phyloP scores from a whole-genome alignment of 2,797 vertebrate species.

The Pempheris klunzingeri region DNA sequence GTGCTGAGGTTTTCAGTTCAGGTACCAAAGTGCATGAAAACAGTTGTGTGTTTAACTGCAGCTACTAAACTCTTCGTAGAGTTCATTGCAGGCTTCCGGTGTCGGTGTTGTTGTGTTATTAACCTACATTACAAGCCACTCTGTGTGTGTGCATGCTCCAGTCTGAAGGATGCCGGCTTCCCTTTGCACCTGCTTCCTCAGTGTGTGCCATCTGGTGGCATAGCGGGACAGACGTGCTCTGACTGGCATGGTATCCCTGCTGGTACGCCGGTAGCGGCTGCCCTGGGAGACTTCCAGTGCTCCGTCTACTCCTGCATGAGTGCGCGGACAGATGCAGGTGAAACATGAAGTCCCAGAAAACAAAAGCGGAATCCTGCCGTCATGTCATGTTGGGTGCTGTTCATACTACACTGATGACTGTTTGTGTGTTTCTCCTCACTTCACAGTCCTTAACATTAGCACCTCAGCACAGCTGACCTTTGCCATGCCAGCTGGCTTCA shows the following conservation, averaged over 20 bases:
- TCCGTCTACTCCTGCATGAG: conserved; percentile 95
- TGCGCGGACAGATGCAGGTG: conserved; percentile 92
- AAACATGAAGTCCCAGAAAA: conserved; percentile 44
- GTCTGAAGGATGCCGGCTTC: conserved; percentile 88
- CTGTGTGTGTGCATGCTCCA: conserved; percentile 79
- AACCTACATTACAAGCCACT: conserved; percentile 38
- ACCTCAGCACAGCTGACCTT: conserved; percentile 94
- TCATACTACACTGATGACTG: conserved; percentile 3
- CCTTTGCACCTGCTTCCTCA: conserved; percentile 91
- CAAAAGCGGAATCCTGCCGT: background rate
- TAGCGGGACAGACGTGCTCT: conserved; percentile 86
- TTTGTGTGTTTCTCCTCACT: background rate
- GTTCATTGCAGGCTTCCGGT: background rate
- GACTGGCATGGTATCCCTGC: conserved; percentile 91
- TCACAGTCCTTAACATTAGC: conserved; percentile 94
- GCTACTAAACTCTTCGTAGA: conserved; percentile 7
- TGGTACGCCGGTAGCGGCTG: conserved; percentile 89
- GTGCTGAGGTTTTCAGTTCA: background rate
- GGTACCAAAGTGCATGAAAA: conserved; percentile 28
- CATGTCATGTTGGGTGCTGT: background rate
- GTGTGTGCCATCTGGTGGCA: conserved; percentile 85
- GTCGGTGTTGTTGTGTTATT: conserved; percentile 16
- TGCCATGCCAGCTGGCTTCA: conserved; percentile 90
- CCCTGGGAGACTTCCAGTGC: conserved; percentile 95
- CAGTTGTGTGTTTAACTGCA: background rate